Percentiles rank a stretch among this genome's conserved stretches.
Conservation (phyloP, 1,140 invertebrate species). For the Neodiprion pinetum region DNA sequence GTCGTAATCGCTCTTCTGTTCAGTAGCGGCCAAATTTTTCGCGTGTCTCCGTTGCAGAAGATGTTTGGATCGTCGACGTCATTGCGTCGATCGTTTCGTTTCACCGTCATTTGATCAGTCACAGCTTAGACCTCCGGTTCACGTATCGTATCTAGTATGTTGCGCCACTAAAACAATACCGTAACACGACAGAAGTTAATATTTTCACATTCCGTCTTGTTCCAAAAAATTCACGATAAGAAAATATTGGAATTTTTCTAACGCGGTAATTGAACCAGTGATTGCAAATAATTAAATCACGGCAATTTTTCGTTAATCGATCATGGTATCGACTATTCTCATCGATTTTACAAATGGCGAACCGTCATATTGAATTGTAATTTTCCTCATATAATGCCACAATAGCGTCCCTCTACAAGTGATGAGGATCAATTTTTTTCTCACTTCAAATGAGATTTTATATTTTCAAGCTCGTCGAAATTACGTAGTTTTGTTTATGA, state of each 20-base stretch:
- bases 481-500: too few species aligned
- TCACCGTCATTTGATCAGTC: not conserved
- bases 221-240: not conserved
- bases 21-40: not conserved
- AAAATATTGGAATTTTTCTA: not conserved
- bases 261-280: not conserved
- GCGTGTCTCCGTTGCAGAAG: not conserved
- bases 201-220: not conserved
- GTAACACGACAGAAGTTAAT: not conserved
- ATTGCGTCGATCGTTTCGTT: constrained; percentile 1
- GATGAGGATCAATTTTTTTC: too few species aligned
- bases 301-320: too few species aligned
- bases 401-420: too few species aligned
- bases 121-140: not conserved
- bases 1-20: not conserved
- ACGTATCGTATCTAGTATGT: not conserved
- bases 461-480: too few species aligned
- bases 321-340: too few species aligned
- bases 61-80: not conserved
- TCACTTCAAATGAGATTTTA: too few species aligned
- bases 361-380: too few species aligned
- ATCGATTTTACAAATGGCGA: too few species aligned
- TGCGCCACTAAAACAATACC: not conserved
- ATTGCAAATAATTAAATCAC: not conserved
- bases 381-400: too few species aligned